Percentiles rank a stretch among this genome's conserved stretches.
phyloP scores from a whole-genome alignment of 2,888 invertebrate species.

The Morpho helenor region DNA sequence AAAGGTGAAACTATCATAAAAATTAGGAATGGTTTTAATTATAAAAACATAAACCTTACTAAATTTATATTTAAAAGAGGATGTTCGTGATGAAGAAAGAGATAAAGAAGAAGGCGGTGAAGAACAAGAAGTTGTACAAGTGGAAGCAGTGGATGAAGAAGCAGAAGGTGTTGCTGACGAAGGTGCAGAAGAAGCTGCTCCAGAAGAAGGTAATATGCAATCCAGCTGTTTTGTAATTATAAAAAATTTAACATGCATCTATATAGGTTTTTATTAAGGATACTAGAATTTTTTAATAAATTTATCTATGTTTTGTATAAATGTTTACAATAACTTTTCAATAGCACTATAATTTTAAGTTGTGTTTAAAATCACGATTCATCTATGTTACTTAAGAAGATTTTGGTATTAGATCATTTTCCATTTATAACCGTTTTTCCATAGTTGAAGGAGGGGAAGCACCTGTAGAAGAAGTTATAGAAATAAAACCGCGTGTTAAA shows the following conservation, averaged over 20 bases:
- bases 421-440: slow-evolving; percentile 21
- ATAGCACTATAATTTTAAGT: no score
- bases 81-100: slow-evolving; percentile 41
- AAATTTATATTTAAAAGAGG: slow-evolving; percentile 35
- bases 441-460: slow-evolving; percentile 30
- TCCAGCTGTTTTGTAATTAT: no score
- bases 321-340: no score
- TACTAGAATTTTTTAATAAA: no score
- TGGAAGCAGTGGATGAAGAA: slow-evolving; percentile 37
- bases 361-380: no score
- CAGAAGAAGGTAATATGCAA: slow-evolving; percentile 44
- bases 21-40: neutral
- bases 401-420: no score
- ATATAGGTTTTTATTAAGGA: no score
- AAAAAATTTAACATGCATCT: no score
- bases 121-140: slow-evolving; percentile 24
- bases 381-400: no score
- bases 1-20: no score
- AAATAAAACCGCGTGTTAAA: slow-evolving; percentile 65
- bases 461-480: slow-evolving; percentile 44
- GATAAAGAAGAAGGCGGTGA: slow-evolving; percentile 37
- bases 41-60: neutral
- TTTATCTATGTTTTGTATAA: no score
- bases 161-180: slow-evolving; percentile 43
- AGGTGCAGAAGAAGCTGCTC: slow-evolving; percentile 44